Evolutionary conservation across 2,113 vertebrate species (phyloP).

Genomic region (Chloropsis hardwickii): DNA sequence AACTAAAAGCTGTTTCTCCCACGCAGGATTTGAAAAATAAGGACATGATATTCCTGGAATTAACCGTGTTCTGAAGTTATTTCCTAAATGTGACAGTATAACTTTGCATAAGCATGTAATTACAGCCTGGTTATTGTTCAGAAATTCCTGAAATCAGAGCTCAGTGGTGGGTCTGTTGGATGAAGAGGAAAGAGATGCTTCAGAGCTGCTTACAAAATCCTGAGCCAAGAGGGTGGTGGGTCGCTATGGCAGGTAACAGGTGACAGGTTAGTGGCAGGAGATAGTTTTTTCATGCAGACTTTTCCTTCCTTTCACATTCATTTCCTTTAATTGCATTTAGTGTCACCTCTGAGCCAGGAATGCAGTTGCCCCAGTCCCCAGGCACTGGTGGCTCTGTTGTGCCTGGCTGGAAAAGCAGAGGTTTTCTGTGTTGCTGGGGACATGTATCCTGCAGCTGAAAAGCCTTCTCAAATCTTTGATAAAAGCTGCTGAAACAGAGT

Average conservation of each 20-base stretch:
- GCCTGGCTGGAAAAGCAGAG: neutral
- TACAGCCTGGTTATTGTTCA: neutral
- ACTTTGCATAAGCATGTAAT: neutral
- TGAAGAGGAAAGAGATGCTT: neutral
- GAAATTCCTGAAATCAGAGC: neutral
- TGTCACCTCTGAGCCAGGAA: neutral
- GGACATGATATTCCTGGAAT: neutral
- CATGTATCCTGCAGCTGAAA: neutral
- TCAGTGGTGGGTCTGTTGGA: neutral
- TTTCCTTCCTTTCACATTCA: accelerated
- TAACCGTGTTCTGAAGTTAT: neutral
- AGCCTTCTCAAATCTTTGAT: conserved; percentile 28
- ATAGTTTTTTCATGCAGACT: neutral
- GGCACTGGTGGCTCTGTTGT: neutral
- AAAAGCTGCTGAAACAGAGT: neutral
- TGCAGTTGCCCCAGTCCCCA: no score
- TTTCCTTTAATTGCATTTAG: neutral
- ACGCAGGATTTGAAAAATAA: neutral
- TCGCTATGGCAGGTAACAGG: neutral
- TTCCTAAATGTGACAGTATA: neutral
- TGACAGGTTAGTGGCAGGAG: neutral
- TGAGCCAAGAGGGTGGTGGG: neutral
- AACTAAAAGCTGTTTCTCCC: neutral
- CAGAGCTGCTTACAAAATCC: neutral
- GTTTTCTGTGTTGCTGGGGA: conserved; percentile 3